Conservation (phyloP, 1,140 invertebrate species). For the silkworm (Bombyx mori) region DNA sequence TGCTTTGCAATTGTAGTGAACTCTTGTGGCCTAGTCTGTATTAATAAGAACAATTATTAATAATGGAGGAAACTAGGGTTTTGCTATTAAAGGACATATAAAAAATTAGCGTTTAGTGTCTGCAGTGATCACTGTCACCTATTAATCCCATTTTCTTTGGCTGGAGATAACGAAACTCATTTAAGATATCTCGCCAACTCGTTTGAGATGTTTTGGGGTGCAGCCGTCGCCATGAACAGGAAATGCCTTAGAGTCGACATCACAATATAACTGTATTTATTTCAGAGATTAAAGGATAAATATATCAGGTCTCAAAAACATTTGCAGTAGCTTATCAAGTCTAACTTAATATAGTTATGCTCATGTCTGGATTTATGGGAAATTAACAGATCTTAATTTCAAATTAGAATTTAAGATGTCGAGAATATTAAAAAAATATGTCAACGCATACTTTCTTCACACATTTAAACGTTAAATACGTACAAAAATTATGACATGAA, state of each 20-base stretch:
- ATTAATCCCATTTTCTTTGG: slow-evolving; percentile 67
- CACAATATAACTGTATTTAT: not conserved
- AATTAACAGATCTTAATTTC: not conserved
- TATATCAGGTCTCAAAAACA: too few relatives aligned
- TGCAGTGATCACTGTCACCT: slow-evolving; percentile 57
- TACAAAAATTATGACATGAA: slow-evolving; percentile 2
- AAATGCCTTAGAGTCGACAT: slow-evolving; percentile 25
- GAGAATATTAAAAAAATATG: not conserved
- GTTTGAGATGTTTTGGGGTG: slow-evolving; percentile 63
- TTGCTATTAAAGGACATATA: too few relatives aligned
- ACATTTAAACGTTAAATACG: not conserved
- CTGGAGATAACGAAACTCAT: slow-evolving; percentile 67
- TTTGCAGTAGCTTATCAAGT: too few relatives aligned
- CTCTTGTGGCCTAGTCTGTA: too few relatives aligned
- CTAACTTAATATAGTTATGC: too few relatives aligned
- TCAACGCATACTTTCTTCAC: not conserved
- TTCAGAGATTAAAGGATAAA: too few relatives aligned
- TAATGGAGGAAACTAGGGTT: too few relatives aligned
- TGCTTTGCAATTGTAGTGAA: too few relatives aligned
- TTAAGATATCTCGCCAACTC: slow-evolving; percentile 67
- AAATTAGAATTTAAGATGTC: not conserved
- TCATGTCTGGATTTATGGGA: too few relatives aligned
- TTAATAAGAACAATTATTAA: too few relatives aligned
- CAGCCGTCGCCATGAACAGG: slow-evolving; percentile 31
- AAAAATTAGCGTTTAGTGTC: slow-evolving; percentile 36